These are phyloP conservation scores for Pseudanteris insignis DNA, from an alignment of 2,888 invertebrate species.

Conservation along the genomic window DNA sequence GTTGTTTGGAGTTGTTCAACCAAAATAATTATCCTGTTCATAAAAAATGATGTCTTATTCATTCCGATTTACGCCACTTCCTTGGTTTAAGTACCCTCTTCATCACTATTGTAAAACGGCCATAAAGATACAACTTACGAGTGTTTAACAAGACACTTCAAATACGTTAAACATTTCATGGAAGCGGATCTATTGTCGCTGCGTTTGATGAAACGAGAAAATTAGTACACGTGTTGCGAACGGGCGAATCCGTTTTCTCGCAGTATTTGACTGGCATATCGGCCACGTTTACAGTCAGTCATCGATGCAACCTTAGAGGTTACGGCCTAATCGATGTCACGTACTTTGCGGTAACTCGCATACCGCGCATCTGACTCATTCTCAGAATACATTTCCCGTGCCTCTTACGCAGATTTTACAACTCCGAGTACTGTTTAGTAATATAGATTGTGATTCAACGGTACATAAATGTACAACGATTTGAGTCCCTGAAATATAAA, in stretches of 20 bases:
- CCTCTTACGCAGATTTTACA: constrained; percentile 3
- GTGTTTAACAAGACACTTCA: constrained; percentile 28
- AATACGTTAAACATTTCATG: constrained; percentile 18
- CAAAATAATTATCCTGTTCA: constrained; percentile 15
- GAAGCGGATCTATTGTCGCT: constrained; percentile 21
- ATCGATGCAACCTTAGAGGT: constrained; percentile 25
- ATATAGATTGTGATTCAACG: not conserved
- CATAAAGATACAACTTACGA: constrained; percentile 33
- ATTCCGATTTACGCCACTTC: constrained; percentile 30
- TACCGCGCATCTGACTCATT: constrained; percentile 40
- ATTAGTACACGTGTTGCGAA: constrained; percentile 11
- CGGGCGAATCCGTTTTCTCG: constrained; percentile 25
- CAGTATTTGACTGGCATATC: constrained; percentile 25
- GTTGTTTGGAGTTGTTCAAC: no score
- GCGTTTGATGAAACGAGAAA: constrained; percentile 6
- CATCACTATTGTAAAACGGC: constrained; percentile 31
- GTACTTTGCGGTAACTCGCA: constrained; percentile 48
- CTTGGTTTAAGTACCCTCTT: constrained; percentile 21
- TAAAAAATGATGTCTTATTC: constrained; percentile 25
- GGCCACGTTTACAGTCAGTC: constrained; percentile 21
- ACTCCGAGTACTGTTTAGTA: not conserved
- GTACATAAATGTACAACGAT: not conserved
- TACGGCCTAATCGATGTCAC: constrained; percentile 49
- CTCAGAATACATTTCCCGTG: constrained; percentile 6
- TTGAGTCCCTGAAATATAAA: no score